phyloP scores from a whole-genome alignment of 2,797 vertebrate species.

The Accipiter fasciatus region DNA sequence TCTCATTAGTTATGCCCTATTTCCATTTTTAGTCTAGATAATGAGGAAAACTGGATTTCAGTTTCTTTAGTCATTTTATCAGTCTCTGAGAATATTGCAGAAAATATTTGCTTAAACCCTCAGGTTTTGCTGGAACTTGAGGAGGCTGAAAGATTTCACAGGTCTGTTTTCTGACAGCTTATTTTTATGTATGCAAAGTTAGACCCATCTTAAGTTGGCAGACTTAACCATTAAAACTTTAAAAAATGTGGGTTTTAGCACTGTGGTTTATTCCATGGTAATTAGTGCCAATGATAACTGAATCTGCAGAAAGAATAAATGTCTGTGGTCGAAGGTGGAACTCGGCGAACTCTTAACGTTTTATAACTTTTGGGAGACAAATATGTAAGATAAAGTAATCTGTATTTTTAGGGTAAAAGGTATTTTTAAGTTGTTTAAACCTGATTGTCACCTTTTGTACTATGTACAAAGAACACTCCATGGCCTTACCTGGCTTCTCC shows the following conservation, averaged over 20 bases:
- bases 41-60: slow-evolving; percentile 23
- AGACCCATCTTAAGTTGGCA: not conserved
- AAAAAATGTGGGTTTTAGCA: not conserved
- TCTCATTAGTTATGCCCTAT: slow-evolving; percentile 11
- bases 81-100: not conserved
- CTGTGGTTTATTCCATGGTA: not conserved
- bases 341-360: fast-evolving
- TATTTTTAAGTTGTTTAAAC: slow-evolving; percentile 1
- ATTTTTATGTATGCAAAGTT: not conserved
- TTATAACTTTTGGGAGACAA: not conserved
- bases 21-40: slow-evolving; percentile 23
- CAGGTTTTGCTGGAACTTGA: not conserved
- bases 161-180: not conserved
- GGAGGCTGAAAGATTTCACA: not conserved
- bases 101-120: not conserved
- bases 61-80: not conserved
- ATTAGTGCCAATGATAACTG: not conserved
- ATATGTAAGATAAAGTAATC: not conserved
- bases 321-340: not conserved
- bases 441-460: not conserved
- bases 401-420: not conserved
- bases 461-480: not conserved
- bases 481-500: slow-evolving; percentile 10
- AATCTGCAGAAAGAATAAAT: not conserved
- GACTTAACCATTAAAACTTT: not conserved